Base-by-base conservation (phyloP, 2,797 vertebrate genomes). In the Heteromormyrus szaboi region DNA sequence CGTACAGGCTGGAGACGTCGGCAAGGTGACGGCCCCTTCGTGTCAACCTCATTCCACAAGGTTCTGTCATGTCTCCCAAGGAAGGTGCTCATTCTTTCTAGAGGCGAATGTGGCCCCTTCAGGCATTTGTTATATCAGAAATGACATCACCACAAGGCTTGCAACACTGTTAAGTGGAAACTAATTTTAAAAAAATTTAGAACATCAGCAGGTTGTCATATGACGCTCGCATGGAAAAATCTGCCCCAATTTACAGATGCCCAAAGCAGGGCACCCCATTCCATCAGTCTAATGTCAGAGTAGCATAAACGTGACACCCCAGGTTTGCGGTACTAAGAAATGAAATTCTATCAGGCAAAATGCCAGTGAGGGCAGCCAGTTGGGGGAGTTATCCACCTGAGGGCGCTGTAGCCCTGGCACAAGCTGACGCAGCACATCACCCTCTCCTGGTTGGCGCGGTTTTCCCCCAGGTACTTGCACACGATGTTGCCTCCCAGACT, bases 401-500 rank as follows among this genome's bases (percentile, higher is more conserved):
- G 96, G 0, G 99, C 99, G 0, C 98, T 99, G 95, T 99, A 99
- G 0, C 98, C 99, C 93, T 99, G 98, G 94, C 98, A 99, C 91
- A 99, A 95, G 0, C 99, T 99, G 92, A 99, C 97, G 0, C 97
- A 98, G 91, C 99, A 99, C 90, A 99, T 94, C n/a, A 99, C 98
- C 68, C 96, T 94, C 68, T 99, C 98, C 94, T 99, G 99, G 94
- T 99, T 99, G 46, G 91, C 92, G 53, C 93, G 96, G 91, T 94
- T 97, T 94, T 99, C 99, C 2, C 99, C 99, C 92, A 99, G 92
- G 92, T 98, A 99, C 92, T 99, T 99, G 92, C 99, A 99, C 12
- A 99, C 98, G 0, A 99, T 99, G 94, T 99, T 99, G 19, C 99
- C 98, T 0, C 99, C 98, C 85, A 99, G 95, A 91, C 98, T 99